Evolutionary conservation across 2,888 invertebrate species (phyloP).

Genomic region (Eupithecia subfuscata): DNA sequence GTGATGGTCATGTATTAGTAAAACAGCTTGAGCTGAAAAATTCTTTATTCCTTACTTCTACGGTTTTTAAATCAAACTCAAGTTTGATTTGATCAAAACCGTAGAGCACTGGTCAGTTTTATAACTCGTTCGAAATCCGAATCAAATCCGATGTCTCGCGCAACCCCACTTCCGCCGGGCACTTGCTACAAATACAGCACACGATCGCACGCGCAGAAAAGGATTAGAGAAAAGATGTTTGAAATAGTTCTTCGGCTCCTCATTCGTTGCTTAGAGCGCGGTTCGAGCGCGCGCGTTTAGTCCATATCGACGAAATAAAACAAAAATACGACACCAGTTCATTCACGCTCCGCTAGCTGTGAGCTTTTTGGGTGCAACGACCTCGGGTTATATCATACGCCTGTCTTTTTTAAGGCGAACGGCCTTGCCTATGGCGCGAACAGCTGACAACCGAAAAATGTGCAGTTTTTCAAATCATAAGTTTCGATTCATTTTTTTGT

Average conservation of each 20-base stretch:
- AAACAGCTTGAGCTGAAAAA: no score
- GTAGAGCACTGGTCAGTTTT: slow-evolving; percentile 28
- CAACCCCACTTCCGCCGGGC: slow-evolving; percentile 61
- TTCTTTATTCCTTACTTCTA: no score
- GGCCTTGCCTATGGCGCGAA: slow-evolving; percentile 70
- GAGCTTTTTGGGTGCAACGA: slow-evolving; percentile 68
- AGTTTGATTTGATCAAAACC: not conserved
- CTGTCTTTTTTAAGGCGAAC: slow-evolving; percentile 61
- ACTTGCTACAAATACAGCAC: slow-evolving; percentile 60
- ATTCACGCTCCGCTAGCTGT: slow-evolving; percentile 70
- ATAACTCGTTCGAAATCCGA: slow-evolving; percentile 43
- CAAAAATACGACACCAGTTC: slow-evolving; percentile 65
- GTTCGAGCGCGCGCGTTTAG: slow-evolving; percentile 68
- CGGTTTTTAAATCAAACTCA: no score
- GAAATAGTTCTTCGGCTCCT: slow-evolving; percentile 80
- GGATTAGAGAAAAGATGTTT: slow-evolving; percentile 81
- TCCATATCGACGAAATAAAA: slow-evolving; percentile 43
- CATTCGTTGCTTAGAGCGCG: slow-evolving; percentile 78
- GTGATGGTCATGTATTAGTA: no score
- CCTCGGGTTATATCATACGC: slow-evolving; percentile 65
- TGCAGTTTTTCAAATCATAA: slow-evolving; percentile 14
- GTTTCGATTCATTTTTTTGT: not conserved
- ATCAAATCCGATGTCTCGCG: slow-evolving; percentile 54
- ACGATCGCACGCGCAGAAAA: slow-evolving; percentile 72
- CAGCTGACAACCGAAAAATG: slow-evolving; percentile 64